These are phyloP conservation scores for Pseudotriccus pelzelni DNA, from an alignment of 2,797 vertebrate genomes.

Conservation along the genomic window DNA sequence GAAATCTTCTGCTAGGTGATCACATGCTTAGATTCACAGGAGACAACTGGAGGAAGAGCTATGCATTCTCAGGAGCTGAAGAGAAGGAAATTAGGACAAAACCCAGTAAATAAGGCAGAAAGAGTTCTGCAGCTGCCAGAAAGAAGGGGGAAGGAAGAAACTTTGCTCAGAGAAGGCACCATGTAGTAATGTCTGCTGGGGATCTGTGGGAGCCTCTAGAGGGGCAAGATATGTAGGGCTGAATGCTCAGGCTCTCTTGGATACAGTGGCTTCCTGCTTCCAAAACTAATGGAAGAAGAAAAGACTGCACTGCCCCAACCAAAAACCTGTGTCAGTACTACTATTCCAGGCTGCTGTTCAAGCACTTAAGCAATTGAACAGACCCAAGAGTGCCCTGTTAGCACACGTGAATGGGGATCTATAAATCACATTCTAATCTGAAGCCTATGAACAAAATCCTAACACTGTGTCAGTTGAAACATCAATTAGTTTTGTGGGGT, in stretches of 20 bases:
- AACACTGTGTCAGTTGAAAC: background rate
- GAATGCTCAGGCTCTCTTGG: background rate
- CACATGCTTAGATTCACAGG: background rate
- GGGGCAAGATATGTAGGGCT: background rate
- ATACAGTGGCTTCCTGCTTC: background rate
- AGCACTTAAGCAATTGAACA: accelerated
- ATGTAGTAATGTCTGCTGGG: background rate
- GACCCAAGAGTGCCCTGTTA: background rate
- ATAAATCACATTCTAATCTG: background rate
- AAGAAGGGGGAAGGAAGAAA: background rate
- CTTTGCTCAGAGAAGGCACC: background rate
- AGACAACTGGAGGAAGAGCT: background rate
- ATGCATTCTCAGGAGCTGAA: background rate
- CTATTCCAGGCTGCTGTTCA: background rate
- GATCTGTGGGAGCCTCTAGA: background rate
- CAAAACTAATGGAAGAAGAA: background rate
- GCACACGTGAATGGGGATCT: background rate
- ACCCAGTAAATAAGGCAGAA: background rate
- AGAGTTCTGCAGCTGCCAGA: background rate
- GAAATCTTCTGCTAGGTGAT: background rate
- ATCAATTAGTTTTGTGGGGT: background rate
- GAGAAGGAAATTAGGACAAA: background rate
- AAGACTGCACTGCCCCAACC: background rate
- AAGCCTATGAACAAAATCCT: background rate
- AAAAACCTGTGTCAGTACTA: background rate